Evolutionary conservation across 2,888 invertebrate genomes (phyloP), one percentile per base, ranked within the genome.

Genomic region (Lottia scabra): DNA sequence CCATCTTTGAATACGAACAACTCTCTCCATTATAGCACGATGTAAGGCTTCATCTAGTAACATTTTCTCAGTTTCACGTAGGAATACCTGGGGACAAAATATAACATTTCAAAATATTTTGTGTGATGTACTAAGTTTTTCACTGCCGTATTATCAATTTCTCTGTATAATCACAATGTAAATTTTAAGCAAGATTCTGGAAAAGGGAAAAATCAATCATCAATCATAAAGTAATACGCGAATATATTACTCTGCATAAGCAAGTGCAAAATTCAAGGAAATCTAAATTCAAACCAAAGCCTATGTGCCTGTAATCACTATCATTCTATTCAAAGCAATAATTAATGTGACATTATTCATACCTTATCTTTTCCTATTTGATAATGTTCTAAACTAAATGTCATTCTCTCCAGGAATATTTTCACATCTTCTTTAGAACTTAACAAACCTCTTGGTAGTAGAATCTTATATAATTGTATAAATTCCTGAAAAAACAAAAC

Each of bases 1-100:
- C 96, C 96, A 97, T 77, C 96, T 91, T 90, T 98, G 98, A 83
- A 98, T 94, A 19, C 94, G 94, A 78, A 96, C 94, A 85, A 98
- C 97, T 83, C 96, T 94, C 70, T 95, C 94, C 93, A 98, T 95
- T 81, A 98, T 97, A 89, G 96, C 96, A 88, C 96, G 95, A 89
- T 98, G 98, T 70, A 98, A 91, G 81, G 95, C 93, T 86, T 95
- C 95, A 88, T 98, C 98, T 78, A 98, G 91, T 87, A 96, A 95
- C 83, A 96, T 93, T 90, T 98, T 97, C 89, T 98, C 97, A 43
- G 95, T 95, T 89, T 98, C 98, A 62, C 98, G 92, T 91, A 98
- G 93, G 88, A 97, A 98, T 77, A 98, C 89, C 90, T 91, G 78
- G 0, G 71, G 70, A 67, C 15, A 63, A 46, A 63, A 56, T 63